A percentile compares a stretch with the other conserved stretches of the same genome.
Conservation (phyloP, 2,888 invertebrate species). For the Dasysyrphus albostriatus region DNA sequence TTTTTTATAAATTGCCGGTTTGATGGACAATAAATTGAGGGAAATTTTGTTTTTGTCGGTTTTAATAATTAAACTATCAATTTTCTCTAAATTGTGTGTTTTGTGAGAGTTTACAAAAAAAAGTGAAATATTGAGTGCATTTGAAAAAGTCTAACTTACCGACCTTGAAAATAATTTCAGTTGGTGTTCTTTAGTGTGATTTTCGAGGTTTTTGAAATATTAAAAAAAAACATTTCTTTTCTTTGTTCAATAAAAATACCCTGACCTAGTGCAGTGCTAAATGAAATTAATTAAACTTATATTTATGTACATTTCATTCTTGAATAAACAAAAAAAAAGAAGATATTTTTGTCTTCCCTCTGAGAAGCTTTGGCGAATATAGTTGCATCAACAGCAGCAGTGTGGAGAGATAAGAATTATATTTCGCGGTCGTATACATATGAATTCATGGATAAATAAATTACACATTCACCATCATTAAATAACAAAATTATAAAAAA, state of each 20-base stretch:
- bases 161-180: not conserved
- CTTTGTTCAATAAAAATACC: not conserved
- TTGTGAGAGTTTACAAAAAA: no score
- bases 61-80: no score
- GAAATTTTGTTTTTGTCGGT: no score
- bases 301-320: not conserved
- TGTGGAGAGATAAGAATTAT: constrained; percentile 32
- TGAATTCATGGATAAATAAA: constrained; percentile 55
- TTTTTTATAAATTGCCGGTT: not conserved
- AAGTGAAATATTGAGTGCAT: no score
- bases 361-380: not conserved
- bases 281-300: constrained; percentile 9
- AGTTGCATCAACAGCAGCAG: constrained; percentile 2
- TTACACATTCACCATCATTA: constrained; percentile 26
- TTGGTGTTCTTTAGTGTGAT: not conserved
- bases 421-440: not conserved
- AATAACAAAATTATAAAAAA: constrained; percentile 27
- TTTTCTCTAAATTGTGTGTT: no score
- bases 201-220: not conserved
- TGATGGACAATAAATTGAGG: no score
- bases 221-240: not conserved
- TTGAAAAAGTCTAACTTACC: no score
- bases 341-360: constrained; percentile 2
- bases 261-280: constrained; percentile 3
- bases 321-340: constrained; percentile 6